These are phyloP conservation scores for Hydractinia symbiolongicarpus DNA, from an alignment of 30 jellyfish, hydroid and myxozoan genomes.

Conservation along the genomic window DNA sequence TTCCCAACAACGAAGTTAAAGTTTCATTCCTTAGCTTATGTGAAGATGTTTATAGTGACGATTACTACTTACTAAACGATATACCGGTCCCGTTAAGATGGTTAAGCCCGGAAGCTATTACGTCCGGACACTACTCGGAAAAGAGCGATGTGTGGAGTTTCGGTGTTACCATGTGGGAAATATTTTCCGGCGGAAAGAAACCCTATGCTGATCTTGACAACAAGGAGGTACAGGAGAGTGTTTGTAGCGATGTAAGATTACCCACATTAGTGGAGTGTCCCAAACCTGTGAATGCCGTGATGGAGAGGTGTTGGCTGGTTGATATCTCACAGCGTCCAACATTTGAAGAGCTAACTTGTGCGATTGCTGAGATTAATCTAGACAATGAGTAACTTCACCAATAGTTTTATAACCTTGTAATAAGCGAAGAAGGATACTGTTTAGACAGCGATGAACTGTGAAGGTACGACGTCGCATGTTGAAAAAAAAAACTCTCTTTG, in stretches of 20 bases:
- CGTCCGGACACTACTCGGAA: conserved; percentile 67
- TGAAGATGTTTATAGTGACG: conserved; percentile 61
- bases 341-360: conserved; percentile 54
- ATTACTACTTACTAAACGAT: conserved; percentile 54
- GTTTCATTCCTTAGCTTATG: conserved; percentile 88
- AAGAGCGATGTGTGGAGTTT: conserved; percentile 96
- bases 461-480: too few species aligned
- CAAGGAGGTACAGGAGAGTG: conserved; percentile 54
- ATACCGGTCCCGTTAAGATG: conserved; percentile 82
- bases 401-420: background rate
- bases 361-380: conserved; percentile 48
- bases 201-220: conserved; percentile 61
- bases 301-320: conserved; percentile 57
- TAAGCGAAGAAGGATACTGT: background rate
- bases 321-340: conserved; percentile 73
- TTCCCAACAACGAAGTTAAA: conserved; percentile 55
- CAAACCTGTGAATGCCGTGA: conserved; percentile 32
- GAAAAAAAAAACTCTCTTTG: too few species aligned
- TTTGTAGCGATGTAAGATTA: conserved; percentile 43
- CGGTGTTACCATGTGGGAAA: conserved; percentile 89
- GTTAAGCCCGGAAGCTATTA: conserved; percentile 87
- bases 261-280: conserved; percentile 44
- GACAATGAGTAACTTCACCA: conserved; percentile 9
- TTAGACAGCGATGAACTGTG: too few species aligned
- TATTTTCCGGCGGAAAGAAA: conserved; percentile 48